A percentile compares a stretch with the other conserved stretches of the same genome.
Conservation (phyloP, 2,113 vertebrate species). For the Podarcis raffonei region DNA sequence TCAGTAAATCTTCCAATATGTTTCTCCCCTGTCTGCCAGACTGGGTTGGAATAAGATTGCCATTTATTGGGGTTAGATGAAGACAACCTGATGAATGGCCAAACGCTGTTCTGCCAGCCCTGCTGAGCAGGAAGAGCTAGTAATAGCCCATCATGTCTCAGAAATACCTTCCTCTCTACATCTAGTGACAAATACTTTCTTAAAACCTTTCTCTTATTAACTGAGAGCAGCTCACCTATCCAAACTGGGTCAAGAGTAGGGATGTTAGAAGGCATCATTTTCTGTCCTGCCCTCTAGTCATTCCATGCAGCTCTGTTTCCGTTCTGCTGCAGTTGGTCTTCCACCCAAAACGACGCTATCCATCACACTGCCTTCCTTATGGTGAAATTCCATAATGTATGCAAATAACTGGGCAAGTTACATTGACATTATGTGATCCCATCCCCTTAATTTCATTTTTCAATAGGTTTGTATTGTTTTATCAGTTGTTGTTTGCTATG, state of each 20-base stretch:
- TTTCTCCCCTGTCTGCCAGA: not conserved
- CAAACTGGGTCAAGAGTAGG: not conserved
- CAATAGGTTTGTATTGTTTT: no score
- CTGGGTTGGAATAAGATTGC: constrained; percentile 2
- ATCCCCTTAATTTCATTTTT: no score
- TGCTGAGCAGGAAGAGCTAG: not conserved
- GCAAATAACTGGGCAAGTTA: no score
- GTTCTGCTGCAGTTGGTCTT: no score
- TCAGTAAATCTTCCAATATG: constrained; percentile 24
- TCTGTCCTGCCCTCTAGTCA: no score
- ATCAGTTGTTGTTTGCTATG: no score
- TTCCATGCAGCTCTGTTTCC: no score
- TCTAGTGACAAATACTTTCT: not conserved
- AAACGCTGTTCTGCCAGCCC: not conserved
- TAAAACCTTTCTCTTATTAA: not conserved
- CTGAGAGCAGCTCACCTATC: not conserved
- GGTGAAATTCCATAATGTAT: no score
- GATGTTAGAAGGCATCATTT: no score
- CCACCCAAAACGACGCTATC: no score
- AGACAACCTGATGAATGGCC: constrained; percentile 23
- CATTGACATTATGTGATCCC: no score
- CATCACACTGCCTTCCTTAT: no score
- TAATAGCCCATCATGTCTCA: not conserved
- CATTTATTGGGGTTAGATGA: constrained; percentile 23
- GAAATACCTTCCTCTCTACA: not conserved